phyloP scores from a whole-genome alignment of 2,113 vertebrate genomes.

The Oplegnathus fasciatus region DNA sequence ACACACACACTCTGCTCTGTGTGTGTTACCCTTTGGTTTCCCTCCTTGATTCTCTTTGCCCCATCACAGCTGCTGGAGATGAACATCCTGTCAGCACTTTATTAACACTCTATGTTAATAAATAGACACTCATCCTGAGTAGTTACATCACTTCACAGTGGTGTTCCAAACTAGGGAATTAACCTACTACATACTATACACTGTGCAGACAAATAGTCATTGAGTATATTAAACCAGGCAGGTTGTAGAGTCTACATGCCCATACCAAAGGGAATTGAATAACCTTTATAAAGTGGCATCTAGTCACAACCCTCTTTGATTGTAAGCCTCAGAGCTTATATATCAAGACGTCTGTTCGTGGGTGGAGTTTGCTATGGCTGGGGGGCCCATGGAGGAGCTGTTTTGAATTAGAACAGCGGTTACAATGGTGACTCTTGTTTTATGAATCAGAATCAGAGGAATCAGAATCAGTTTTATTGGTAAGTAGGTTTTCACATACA shows the following conservation, averaged over 20 bases:
- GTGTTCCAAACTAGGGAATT: neutral
- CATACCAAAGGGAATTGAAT: too few relatives aligned
- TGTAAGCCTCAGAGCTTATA: too few relatives aligned
- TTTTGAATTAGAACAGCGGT: neutral
- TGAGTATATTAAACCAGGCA: neutral
- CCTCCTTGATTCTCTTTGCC: neutral
- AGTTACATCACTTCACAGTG: neutral
- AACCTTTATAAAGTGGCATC: too few relatives aligned
- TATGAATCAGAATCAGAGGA: too few relatives aligned
- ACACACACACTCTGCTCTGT: neutral
- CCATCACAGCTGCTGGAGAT: conserved; percentile 8
- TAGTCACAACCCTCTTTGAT: too few relatives aligned
- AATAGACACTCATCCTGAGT: neutral
- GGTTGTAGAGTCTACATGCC: too few relatives aligned
- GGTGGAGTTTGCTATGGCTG: too few relatives aligned
- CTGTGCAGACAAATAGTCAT: neutral
- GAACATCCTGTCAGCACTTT: neutral
- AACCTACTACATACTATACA: neutral
- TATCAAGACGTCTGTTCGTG: too few relatives aligned
- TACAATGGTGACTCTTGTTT: neutral
- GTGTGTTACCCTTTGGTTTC: neutral
- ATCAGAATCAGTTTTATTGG: too few relatives aligned
- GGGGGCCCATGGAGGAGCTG: too few relatives aligned
- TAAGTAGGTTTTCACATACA: too few relatives aligned
- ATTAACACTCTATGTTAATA: neutral